Evolutionary conservation across 2,113 vertebrate species (phyloP).

Genomic region (Glaucidium brasilianum): DNA sequence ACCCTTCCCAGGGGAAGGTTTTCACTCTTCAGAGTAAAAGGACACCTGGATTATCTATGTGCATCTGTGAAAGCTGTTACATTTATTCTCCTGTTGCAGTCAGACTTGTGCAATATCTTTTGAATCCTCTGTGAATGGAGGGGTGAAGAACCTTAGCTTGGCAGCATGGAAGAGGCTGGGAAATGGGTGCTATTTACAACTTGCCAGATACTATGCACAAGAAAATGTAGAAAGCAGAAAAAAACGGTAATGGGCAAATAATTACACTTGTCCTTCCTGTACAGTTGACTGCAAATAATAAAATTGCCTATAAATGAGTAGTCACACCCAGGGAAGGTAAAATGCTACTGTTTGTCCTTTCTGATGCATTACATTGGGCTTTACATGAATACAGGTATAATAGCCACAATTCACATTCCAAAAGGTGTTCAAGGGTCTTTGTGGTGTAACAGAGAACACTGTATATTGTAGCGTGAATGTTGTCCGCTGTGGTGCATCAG

Average conservation of each 20-base stretch:
- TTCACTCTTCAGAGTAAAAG: background rate
- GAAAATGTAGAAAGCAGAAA: background rate
- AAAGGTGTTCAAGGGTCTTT: background rate
- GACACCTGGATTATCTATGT: background rate
- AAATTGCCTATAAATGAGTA: background rate
- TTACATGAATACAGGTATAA: background rate
- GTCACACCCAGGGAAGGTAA: background rate
- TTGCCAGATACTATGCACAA: background rate
- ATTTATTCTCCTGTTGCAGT: background rate
- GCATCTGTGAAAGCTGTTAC: background rate
- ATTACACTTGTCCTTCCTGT: background rate
- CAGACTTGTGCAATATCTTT: background rate
- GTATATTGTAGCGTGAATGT: background rate
- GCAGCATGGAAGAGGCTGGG: background rate
- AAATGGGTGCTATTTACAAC: background rate
- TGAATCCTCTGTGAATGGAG: background rate
- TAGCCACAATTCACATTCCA: background rate
- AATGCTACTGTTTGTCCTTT: background rate
- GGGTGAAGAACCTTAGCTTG: background rate
- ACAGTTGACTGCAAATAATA: background rate
- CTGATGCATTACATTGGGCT: background rate
- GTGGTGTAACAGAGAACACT: background rate
- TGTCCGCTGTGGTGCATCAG: background rate
- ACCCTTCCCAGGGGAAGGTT: background rate
- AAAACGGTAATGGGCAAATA: background rate